Evolutionary conservation across 1,140 invertebrate genomes (phyloP).

Genomic region (Drosophila parabipectinata): DNA sequence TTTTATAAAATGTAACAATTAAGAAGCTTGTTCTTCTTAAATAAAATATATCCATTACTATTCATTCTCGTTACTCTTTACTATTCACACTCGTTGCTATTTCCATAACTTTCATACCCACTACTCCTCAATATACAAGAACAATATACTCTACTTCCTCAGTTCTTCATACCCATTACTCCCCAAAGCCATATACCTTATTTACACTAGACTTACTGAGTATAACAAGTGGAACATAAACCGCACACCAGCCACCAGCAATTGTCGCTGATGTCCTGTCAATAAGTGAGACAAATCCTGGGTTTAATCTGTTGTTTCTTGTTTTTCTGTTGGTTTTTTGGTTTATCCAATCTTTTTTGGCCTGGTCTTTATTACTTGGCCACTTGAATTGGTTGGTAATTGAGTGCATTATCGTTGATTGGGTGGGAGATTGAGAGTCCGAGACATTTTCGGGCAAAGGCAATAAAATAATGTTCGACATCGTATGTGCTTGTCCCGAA

Average conservation of each 20-base stretch:
- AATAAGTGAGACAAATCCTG: conserved; percentile 30
- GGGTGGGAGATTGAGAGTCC: conserved; percentile 43
- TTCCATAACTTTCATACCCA: too few relatives aligned
- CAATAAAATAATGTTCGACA: conserved; percentile 70
- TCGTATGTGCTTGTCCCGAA: conserved; percentile 41
- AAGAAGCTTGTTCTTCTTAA: too few relatives aligned
- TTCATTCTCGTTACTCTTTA: too few relatives aligned
- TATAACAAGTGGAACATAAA: conserved; percentile 15
- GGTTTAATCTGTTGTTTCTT: conserved; percentile 33
- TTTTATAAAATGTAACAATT: too few relatives aligned
- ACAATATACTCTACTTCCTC: not conserved
- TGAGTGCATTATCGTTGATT: conserved; percentile 79
- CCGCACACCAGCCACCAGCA: not conserved
- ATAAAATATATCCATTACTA: too few relatives aligned
- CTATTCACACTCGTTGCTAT: too few relatives aligned
- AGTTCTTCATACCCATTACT: not conserved
- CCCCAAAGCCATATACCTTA: too few relatives aligned
- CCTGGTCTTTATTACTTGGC: conserved; percentile 15
- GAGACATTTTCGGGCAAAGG: conserved; percentile 34
- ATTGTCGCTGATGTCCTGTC: conserved; percentile 21
- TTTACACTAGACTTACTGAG: not conserved
- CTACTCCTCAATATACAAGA: too few relatives aligned
- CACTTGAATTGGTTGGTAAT: conserved; percentile 65
- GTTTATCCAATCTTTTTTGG: not conserved
- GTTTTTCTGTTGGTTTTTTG: conserved; percentile 1